Base-by-base conservation (phyloP, 2,888 invertebrate genomes). In the Megaustenia siamemsis region DNA sequence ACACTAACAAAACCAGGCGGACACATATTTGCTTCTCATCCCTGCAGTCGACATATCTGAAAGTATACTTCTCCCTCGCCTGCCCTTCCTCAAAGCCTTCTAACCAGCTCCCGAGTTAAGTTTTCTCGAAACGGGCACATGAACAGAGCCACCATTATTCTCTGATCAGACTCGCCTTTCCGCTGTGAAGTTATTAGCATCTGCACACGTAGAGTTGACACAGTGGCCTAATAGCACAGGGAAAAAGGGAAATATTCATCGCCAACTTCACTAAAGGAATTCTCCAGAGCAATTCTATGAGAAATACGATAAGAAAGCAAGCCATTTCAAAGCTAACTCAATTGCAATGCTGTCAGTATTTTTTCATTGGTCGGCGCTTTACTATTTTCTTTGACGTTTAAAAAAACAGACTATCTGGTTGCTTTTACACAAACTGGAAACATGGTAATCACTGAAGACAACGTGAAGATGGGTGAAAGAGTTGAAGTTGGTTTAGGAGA, bases 111-210 rank as follows among this genome's bases (percentile, higher is more conserved):
- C 60, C n/a, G 28, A n/a, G 60, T n/a, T 28, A 60, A 60, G 60
- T 60, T 12, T 60, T 60, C 4, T 4, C 28, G 60, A 60, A n/a
- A 60, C 3, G 60, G n/a, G 28, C 2, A 60, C 3, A 12, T 10
- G 60, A 4, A 24, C 60, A 60, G 56, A 56, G 3, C n/a, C 8
- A 60, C n/a, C 21, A 60, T 60, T 28, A 60, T 28, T 60, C 60
- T 60, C 60, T 12, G 60, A 60, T 60, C 60, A 60, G 28, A 60
- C 60, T 28, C 60, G 60, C 60, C 60, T n/a, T 60, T 28, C 60
- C 28, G 28, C 21, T 6, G 28, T 10, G n/a, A 60, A 28, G 60
- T 6, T n/a, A 60, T 60, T 60, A n/a, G 4, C 60, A n/a, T 28
- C 5, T 60, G 60, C 24, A 56, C 10, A 21, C 15, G 15, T 6